Base-by-base conservation (phyloP, 2,888 invertebrate species). In the Acanthosoma haemorrhoidale region DNA sequence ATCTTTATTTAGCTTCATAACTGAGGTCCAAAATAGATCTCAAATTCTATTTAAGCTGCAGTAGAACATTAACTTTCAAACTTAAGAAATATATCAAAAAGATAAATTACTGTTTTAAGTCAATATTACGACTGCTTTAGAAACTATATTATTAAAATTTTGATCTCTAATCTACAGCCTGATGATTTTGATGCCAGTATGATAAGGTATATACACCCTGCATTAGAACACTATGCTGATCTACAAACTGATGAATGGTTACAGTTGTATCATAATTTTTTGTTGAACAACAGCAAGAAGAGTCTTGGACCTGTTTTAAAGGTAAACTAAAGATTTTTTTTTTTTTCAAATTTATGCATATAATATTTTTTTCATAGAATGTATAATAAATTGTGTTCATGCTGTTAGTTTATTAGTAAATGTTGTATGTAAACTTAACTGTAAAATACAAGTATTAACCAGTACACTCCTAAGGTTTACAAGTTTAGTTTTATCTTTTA, bases 141-240 rank as follows among this genome's bases (percentile, higher is more conserved):
- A 13, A 9, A 9, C n/a, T n/a, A n/a, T n/a, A n/a, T n/a, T n/a
- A n/a, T n/a, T n/a, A n/a, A n/a, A n/a, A n/a, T n/a, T n/a, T n/a
- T n/a, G n/a, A n/a, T n/a, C n/a, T n/a, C n/a, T n/a, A n/a, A n/a
- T n/a, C n/a, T 59, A 16, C 32, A 59, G 59, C 59, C 38, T 29
- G 63, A 63, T 3, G 39, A 38, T 6, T 63, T 63, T 41, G 38
- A 39, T 39, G 38, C 9, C 15, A 39, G 25, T 16, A 63, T 41
- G 38, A 21, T 41, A 6, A 63, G 41, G 16, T 63, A 36, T 34
- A 29, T 63, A 21, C 63, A 63, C 11, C 41, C 63, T 29, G 36
- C 25, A 13, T 15, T 63, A 18, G 63, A 63, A 39, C 63, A 63
- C 41, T 63, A 29, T 36, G 63, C 63, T 39, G 41, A 41, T 38